These are phyloP conservation scores for Eurosta solidaginis DNA, from an alignment of 1,140 invertebrate genomes.

Conservation along the genomic window DNA sequence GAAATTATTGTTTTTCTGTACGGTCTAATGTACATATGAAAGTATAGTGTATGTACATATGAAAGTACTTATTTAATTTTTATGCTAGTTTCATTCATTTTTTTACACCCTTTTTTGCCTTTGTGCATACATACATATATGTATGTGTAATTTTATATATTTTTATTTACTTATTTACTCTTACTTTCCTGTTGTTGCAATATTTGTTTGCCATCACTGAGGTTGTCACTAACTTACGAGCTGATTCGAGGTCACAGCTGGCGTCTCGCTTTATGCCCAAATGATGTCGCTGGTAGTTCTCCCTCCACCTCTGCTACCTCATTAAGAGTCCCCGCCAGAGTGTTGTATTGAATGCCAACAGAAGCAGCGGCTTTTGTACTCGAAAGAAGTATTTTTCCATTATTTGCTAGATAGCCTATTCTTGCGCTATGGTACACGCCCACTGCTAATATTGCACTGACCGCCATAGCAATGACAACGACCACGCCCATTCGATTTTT, in stretches of 20 bases:
- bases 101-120: no score
- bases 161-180: neutral
- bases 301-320: neutral
- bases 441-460: neutral
- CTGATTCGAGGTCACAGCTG: slow-evolving; percentile 9
- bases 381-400: no score
- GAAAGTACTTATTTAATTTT: no score
- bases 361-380: neutral
- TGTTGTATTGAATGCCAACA: neutral
- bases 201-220: slow-evolving; percentile 8
- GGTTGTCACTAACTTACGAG: neutral
- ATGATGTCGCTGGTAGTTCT: neutral
- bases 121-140: no score
- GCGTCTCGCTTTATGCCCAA: neutral
- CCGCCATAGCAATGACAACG: neutral
- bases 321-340: neutral
- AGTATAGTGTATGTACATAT: no score
- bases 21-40: no score
- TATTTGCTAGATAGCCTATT: neutral
- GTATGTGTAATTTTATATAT: no score
- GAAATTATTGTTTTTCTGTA: no score
- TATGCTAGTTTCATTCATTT: no score
- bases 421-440: neutral
- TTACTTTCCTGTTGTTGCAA: neutral
- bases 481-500: neutral